Conservation (phyloP, 2,113 vertebrate species). For the Eonycteris spelaea region DNA sequence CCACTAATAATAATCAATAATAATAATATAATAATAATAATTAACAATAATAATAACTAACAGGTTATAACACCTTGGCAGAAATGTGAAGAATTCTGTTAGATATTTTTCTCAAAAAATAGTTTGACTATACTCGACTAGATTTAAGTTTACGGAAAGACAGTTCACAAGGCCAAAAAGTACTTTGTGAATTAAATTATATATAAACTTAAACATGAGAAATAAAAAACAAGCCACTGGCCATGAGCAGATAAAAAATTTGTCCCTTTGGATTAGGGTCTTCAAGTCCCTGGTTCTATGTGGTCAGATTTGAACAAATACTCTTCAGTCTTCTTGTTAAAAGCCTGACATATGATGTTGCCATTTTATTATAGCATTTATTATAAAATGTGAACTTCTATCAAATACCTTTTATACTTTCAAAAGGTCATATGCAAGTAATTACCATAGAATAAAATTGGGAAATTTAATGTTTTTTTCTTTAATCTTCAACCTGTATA, state of each 20-base stretch:
- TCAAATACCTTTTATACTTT: background rate
- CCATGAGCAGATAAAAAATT: background rate
- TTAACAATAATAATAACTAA: background rate
- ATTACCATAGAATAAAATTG: background rate
- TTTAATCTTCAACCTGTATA: background rate
- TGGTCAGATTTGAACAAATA: background rate
- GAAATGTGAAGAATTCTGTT: background rate
- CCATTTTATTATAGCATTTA: background rate
- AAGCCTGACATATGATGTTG: background rate
- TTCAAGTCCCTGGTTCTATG: background rate
- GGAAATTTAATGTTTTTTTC: background rate
- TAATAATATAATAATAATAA: too few relatives aligned
- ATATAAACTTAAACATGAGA: background rate
- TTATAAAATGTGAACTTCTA: background rate
- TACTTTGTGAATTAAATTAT: background rate
- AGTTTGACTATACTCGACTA: background rate
- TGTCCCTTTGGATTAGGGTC: background rate
- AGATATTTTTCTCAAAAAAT: background rate
- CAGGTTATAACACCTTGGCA: background rate
- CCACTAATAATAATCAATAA: background rate
- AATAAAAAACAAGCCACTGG: background rate
- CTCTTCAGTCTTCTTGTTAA: background rate
- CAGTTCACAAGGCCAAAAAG: background rate
- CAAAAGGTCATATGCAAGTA: background rate
- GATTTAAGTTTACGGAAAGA: too few relatives aligned